Percentiles rank a stretch among this genome's conserved stretches.
Evolutionary conservation across 2,888 invertebrate genomes (phyloP).

Genomic region (Hirudinaria manillensis): DNA sequence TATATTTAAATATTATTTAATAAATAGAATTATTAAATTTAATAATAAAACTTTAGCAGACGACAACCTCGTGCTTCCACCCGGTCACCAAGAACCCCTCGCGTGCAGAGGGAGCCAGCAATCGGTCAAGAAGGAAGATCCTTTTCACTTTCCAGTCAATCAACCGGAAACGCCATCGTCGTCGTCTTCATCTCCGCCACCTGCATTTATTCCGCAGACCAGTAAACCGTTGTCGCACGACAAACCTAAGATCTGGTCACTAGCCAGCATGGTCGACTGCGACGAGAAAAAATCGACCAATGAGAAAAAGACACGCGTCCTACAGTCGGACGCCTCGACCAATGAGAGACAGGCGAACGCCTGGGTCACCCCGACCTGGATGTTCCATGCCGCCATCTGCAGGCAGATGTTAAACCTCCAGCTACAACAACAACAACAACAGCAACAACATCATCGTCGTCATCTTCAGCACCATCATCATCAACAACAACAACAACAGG

Average conservation of each 20-base stretch:
- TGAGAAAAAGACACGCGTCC: conserved; percentile 13
- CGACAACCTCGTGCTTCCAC: background rate
- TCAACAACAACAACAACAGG: background rate
- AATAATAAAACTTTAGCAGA: background rate
- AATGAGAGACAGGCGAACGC: background rate
- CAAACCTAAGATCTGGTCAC: conserved; percentile 49
- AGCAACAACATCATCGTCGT: conserved; percentile 26
- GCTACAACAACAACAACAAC: conserved; percentile 26
- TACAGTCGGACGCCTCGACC: background rate
- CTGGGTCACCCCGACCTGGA: background rate
- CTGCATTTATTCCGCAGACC: background rate
- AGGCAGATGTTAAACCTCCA: conserved; percentile 22
- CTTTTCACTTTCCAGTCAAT: background rate
- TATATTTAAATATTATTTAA: no score
- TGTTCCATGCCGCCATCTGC: conserved; percentile 28
- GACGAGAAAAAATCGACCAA: background rate
- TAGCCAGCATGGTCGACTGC: conserved; percentile 45
- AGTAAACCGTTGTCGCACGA: background rate
- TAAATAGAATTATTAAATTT: no score
- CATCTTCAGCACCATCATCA: conserved; percentile 1
- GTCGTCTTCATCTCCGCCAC: background rate
- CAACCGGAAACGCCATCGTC: background rate
- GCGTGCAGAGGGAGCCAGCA: background rate
- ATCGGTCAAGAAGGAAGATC: background rate
- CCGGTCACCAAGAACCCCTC: background rate